These are phyloP conservation scores for Lithobates sylvaticus DNA, from an alignment of 2,797 vertebrate species.

Conservation along the genomic window DNA sequence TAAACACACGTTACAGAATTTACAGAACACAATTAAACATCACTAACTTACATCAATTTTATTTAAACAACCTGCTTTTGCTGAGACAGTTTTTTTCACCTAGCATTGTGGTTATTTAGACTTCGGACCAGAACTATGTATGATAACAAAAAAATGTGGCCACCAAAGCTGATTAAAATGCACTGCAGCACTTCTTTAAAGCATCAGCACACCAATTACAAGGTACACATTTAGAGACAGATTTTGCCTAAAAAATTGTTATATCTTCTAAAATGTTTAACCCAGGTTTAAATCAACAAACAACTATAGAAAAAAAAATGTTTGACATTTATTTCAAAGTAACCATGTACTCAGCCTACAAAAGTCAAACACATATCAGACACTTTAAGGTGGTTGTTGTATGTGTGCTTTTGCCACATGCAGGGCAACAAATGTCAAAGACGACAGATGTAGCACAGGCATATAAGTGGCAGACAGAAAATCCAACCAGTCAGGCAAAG, in stretches of 20 bases:
- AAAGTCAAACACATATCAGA: not conserved
- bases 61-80: not conserved
- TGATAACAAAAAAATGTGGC: no score
- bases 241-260: no score
- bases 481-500: not conserved
- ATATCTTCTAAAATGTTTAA: not conserved
- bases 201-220: not conserved
- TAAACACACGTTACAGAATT: not conserved
- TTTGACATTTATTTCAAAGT: not conserved
- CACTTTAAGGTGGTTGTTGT: not conserved
- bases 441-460: not conserved
- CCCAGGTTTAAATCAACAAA: not conserved
- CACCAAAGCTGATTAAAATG: no score
- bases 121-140: no score
- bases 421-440: no score
- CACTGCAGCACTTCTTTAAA: not conserved
- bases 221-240: not conserved
- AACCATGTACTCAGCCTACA: not conserved
- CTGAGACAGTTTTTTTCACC: no score
- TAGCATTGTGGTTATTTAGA: no score
- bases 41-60: not conserved
- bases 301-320: not conserved
- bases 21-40: not conserved
- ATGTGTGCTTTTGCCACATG: not conserved
- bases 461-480: not conserved